Evolutionary conservation across 2,797 vertebrate species (phyloP), one percentile per base, ranked within the genome.

Genomic region (Tarsius wallacei): DNA sequence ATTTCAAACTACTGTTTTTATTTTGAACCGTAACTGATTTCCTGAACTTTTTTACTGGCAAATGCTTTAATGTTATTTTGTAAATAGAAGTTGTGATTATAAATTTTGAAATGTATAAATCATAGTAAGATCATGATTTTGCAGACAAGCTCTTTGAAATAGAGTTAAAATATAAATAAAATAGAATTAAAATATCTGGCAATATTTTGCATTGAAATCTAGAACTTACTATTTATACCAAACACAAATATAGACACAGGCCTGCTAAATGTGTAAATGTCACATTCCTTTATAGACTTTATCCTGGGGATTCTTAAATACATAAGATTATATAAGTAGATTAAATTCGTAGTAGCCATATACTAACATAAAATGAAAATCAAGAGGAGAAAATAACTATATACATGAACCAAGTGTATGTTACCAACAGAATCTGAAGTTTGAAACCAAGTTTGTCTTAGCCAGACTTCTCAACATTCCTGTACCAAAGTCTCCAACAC

Each of bases 51-150:
- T 90, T 57, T 92, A n/a, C 63, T 87, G 16, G 7, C 2, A 94
- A 97, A 42, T 93, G 10, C 4, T 80, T 80, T 59, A 76, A 49
- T 83, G 10, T 31, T 22, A 74, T 73, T 93, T 96, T 95, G 55
- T 87, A 95, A 77, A 19, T 36, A 70, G 9, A 85, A 19, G 36
- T 51, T 85, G 2, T 26, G 31, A 92, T 57, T 71, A n/a, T 7
- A 64, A 57, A 15, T 94, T 87, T 81, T 81, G 15, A 87, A 47
- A 83, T 53, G 24, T 47, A 87, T 12, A 82, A 68, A 55, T 74
- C 26, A 94, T 19, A 42, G 4, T 42, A 74, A 84, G n/a, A 85
- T 2, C 49, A 42, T 15, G 1, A 16, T 31, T 68, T 93, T 76
- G 13, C 82, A 19, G 26, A 9, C 59, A 73, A 59, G 49, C 33